Evolutionary conservation across 1,140 invertebrate species (phyloP).

Genomic region (Diabrotica virgifera): DNA sequence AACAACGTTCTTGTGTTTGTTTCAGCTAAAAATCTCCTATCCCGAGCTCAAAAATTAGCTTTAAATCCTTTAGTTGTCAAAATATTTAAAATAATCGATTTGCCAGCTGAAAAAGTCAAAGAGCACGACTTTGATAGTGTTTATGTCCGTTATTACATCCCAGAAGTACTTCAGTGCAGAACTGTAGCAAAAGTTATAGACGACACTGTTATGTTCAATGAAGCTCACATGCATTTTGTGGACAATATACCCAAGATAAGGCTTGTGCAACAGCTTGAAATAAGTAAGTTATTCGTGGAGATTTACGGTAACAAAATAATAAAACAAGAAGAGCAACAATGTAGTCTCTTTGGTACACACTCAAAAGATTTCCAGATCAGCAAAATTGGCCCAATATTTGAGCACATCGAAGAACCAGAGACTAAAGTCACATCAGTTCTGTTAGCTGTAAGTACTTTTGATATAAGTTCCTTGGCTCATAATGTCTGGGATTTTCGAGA

Average conservation of each 20-base stretch:
- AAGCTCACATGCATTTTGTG: slow-evolving; percentile 30
- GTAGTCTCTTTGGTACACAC: slow-evolving; percentile 29
- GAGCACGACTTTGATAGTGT: slow-evolving; percentile 9
- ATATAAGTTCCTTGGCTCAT: slow-evolving; percentile 31
- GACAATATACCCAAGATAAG: slow-evolving; percentile 26
- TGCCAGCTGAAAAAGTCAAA: slow-evolving; percentile 24
- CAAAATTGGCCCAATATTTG: slow-evolving; percentile 11
- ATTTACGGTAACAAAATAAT: slow-evolving; percentile 8
- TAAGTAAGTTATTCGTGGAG: slow-evolving; percentile 27
- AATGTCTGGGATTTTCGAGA: slow-evolving; percentile 31
- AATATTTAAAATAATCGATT: slow-evolving; percentile 27
- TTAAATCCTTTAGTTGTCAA: slow-evolving; percentile 37
- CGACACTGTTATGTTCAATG: slow-evolving; percentile 25
- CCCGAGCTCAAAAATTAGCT: slow-evolving; percentile 27
- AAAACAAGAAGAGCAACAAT: not conserved
- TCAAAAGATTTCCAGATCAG: slow-evolving; percentile 24
- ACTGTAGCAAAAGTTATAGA: slow-evolving; percentile 26
- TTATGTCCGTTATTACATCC: slow-evolving; percentile 28
- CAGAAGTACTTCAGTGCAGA: slow-evolving; percentile 22
- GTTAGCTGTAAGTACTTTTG: slow-evolving; percentile 28
- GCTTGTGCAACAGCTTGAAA: slow-evolving; percentile 30
- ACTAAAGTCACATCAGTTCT: slow-evolving; percentile 6
- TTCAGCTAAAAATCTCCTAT: slow-evolving; percentile 23
- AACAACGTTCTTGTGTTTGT: slow-evolving; percentile 22
- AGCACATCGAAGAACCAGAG: slow-evolving; percentile 7